Percentiles rank a stretch among this genome's conserved stretches.
phyloP scores from a whole-genome alignment of 1,140 invertebrate genomes.

The Leptinotarsa defecta region DNA sequence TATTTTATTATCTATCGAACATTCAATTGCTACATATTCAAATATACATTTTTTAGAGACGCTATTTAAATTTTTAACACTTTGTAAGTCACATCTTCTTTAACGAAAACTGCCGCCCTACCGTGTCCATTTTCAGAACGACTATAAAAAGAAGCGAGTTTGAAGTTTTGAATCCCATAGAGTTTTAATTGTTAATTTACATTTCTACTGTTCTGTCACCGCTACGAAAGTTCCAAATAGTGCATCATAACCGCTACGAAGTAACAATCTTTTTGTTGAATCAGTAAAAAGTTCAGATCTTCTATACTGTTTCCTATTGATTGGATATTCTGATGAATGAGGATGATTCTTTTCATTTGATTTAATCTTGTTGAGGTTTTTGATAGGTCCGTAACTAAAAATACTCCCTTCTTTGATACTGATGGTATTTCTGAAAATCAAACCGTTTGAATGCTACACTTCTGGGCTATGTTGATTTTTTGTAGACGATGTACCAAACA shows the following conservation, averaged over 20 bases:
- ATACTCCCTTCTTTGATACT: neutral
- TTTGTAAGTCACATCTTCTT: neutral
- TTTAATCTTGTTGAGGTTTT: neutral
- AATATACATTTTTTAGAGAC: neutral
- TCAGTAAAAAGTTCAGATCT: neutral
- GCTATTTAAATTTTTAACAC: neutral
- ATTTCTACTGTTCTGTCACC: constrained; percentile 19
- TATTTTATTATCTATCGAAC: neutral
- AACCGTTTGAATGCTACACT: too few species aligned
- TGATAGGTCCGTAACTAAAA: neutral
- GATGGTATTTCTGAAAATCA: neutral
- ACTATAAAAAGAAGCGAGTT: neutral
- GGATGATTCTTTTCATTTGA: neutral
- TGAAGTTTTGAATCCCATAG: constrained; percentile 7
- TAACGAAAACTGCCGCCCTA: neutral
- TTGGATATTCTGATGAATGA: constrained; percentile 17
- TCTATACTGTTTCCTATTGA: constrained; percentile 17
- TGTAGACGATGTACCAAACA: neutral
- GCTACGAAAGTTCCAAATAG: neutral
- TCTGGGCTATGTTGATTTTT: neutral
- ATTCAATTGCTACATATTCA: too few species aligned
- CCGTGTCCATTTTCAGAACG: neutral
- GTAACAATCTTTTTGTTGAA: neutral
- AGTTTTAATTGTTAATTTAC: constrained; percentile 11
- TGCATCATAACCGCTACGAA: neutral